phyloP scores from a whole-genome alignment of 2,888 invertebrate genomes.

The Bimastos eiseni region DNA sequence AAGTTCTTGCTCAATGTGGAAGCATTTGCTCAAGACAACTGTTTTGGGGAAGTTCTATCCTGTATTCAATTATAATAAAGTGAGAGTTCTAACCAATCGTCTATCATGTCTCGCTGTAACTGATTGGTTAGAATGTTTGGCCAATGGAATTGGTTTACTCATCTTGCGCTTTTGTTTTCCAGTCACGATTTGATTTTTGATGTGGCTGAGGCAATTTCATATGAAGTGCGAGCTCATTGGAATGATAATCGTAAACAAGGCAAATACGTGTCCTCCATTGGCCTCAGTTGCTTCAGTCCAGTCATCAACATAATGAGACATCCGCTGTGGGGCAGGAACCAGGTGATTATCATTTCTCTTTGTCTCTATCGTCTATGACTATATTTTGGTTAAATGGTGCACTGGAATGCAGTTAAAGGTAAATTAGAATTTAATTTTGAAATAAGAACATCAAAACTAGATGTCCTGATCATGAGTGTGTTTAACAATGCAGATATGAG shows the following conservation, averaged over 20 bases:
- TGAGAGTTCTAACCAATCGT: too few species aligned
- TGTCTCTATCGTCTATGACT: too few species aligned
- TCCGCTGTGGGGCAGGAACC: constrained; percentile 60
- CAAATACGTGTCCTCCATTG: constrained; percentile 46
- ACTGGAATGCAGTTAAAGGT: too few species aligned
- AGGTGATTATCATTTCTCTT: constrained; percentile 49
- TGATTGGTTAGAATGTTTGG: background rate
- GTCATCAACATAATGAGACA: constrained; percentile 60
- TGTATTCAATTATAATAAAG: too few species aligned
- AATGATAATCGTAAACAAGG: constrained; percentile 40
- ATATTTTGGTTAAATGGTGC: too few species aligned
- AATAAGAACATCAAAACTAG: background rate
- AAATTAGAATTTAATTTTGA: too few species aligned
- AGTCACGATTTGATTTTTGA: constrained; percentile 44
- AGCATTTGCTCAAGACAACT: too few species aligned
- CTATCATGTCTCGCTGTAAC: background rate
- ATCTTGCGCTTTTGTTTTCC: constrained; percentile 28
- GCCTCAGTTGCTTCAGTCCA: constrained; percentile 58
- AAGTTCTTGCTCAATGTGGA: too few species aligned
- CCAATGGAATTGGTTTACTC: background rate
- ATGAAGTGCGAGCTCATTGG: constrained; percentile 48
- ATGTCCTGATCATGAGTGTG: background rate
- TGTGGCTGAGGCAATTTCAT: constrained; percentile 44
- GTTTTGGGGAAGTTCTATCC: too few species aligned
- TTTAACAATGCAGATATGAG: too few species aligned